Evolutionary conservation across 2,113 vertebrate species (phyloP).

Genomic region (Taxidea taxus): DNA sequence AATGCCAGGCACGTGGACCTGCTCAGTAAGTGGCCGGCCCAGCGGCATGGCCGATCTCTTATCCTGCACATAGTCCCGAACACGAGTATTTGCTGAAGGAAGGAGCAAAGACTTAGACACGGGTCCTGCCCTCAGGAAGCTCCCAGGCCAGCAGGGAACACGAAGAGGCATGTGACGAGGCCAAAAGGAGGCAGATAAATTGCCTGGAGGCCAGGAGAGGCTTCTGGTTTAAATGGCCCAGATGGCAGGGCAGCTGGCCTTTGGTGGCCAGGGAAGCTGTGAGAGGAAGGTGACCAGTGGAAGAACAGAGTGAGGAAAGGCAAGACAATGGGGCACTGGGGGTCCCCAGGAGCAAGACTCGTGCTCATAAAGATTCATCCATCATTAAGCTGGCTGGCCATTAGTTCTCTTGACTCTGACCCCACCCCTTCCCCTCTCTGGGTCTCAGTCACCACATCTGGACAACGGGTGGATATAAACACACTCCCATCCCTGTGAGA

Average conservation of each 20-base stretch:
- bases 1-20: not conserved
- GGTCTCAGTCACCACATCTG: not conserved
- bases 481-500: too few species aligned
- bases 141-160: not conserved
- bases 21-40: not conserved
- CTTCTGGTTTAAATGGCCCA: not conserved
- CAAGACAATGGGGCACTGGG: not conserved
- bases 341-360: not conserved
- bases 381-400: not conserved
- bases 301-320: not conserved
- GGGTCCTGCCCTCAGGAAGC: not conserved
- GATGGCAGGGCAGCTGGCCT: not conserved
- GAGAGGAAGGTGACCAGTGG: not conserved
- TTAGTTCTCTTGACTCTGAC: not conserved
- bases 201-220: not conserved
- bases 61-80: accelerated
- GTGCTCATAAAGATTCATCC: not conserved
- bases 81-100: not conserved
- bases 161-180: not conserved
- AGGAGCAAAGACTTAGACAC: not conserved
- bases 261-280: not conserved
- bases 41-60: not conserved
- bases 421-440: not conserved
- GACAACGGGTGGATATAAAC: not conserved
- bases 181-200: not conserved